These are phyloP conservation scores for Macroglossus sobrinus DNA, from an alignment of 2,113 vertebrate species.

Conservation along the genomic window DNA sequence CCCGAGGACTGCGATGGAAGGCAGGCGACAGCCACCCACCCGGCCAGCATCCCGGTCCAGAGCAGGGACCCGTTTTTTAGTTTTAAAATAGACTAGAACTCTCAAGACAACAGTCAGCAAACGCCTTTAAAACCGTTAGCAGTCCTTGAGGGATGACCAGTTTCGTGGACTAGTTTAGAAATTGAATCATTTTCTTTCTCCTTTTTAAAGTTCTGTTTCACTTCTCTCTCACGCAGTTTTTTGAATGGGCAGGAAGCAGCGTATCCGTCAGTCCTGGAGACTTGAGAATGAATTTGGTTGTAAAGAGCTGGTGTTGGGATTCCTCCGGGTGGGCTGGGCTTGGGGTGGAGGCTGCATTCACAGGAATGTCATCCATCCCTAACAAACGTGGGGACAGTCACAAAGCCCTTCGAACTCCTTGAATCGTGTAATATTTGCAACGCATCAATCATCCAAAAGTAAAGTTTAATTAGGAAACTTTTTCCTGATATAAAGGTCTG, in stretches of 20 bases:
- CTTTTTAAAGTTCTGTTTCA: not conserved
- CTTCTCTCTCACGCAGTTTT: not conserved
- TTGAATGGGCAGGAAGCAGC: not conserved
- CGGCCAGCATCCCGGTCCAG: not conserved
- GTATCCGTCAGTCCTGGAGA: not conserved
- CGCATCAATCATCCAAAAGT: not conserved
- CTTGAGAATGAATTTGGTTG: not conserved
- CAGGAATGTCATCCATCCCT: rapidly evolving
- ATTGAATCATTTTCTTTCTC: not conserved
- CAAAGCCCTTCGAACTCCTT: not conserved
- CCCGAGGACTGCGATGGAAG: not conserved
- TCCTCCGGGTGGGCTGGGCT: not conserved
- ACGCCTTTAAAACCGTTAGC: too few species aligned
- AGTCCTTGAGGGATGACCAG: not conserved
- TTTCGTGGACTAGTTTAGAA: not conserved
- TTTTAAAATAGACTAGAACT: not conserved
- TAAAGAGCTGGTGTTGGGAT: rapidly evolving
- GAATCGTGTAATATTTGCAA: not conserved
- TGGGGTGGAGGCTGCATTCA: not conserved
- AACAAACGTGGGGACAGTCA: rapidly evolving
- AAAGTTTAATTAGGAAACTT: not conserved
- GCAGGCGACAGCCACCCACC: not conserved
- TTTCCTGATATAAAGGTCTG: not conserved
- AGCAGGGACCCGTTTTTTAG: too few species aligned
- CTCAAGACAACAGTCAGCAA: too few species aligned